Evolutionary conservation across 1,140 invertebrate genomes (phyloP), one percentile per base, ranked within the genome.

Genomic region (Heliconius hermathena): DNA sequence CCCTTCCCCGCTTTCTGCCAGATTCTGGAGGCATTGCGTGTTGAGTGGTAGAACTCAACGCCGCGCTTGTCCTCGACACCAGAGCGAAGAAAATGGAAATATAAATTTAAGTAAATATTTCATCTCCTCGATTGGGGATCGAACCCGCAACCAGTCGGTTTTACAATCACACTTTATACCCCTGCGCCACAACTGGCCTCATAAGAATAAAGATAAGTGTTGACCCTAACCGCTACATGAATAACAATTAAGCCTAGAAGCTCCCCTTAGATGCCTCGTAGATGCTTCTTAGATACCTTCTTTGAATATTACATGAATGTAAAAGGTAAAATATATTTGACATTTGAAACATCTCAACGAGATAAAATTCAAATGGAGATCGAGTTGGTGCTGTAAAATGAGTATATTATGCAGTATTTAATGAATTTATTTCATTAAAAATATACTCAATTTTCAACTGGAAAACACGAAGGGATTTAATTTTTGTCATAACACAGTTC

Each of bases 161-260:
- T n/a, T n/a, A n/a, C n/a, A n/a, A n/a, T n/a, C n/a, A n/a, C n/a
- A n/a, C n/a, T n/a, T n/a, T n/a, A n/a, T n/a, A n/a, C n/a, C n/a
- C n/a, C n/a, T n/a, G n/a, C n/a, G n/a, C n/a, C n/a, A n/a, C n/a
- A n/a, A n/a, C n/a, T n/a, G n/a, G n/a, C n/a, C n/a, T n/a, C n/a
- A n/a, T n/a, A n/a, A n/a, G n/a, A n/a, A n/a, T n/a, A n/a, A 49
- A 76, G 36, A 76, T 76, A 71, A 76, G 74, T 76, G 60, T 11
- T 70, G 74, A 76, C 57, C 74, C 60, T 76, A 71, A 76, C 71
- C 66, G 60, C 60, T 70, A 76, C 74, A 26, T 76, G 74, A 60
- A 76, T 71, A 76, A 60, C 36, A 76, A 76, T 70, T 41, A 76
- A 54, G 74, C 38, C 8, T 54, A 38, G 60, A 60, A 26, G 74